Conservation (phyloP, 2,113 vertebrate genomes). For the Coregonus clupeaformis region DNA sequence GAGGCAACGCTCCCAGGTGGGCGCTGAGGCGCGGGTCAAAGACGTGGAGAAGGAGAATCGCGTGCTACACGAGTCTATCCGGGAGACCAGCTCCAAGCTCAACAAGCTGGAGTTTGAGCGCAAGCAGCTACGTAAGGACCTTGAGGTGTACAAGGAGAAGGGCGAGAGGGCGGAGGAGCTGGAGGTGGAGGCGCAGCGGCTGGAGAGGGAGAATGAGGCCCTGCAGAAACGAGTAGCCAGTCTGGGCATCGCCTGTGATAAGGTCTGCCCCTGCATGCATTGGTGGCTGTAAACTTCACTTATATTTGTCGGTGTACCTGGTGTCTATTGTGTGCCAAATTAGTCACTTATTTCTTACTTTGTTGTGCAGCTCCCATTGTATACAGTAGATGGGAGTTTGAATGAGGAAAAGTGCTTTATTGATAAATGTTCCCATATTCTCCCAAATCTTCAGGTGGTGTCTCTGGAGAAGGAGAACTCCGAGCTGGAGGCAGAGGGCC, state of each 20-base stretch:
- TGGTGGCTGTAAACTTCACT: not conserved
- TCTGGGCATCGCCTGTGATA: slow-evolving; percentile 92
- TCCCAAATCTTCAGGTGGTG: slow-evolving; percentile 63
- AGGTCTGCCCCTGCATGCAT: slow-evolving; percentile 53
- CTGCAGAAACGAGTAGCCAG: slow-evolving; percentile 91
- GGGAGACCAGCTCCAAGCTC: slow-evolving; percentile 90
- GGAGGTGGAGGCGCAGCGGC: slow-evolving; percentile 82
- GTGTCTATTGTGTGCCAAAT: not conserved
- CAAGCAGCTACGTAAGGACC: slow-evolving; percentile 89
- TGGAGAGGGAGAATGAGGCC: slow-evolving; percentile 89
- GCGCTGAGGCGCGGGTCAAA: slow-evolving; percentile 91
- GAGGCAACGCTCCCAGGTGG: slow-evolving; percentile 90
- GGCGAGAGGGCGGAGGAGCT: slow-evolving; percentile 90
- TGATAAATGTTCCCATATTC: not conserved
- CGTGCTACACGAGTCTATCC: slow-evolving; percentile 93
- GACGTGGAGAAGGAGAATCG: slow-evolving; percentile 97
- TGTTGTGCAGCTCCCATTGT: no score
- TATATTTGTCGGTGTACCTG: no score
- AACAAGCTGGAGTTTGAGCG: slow-evolving; percentile 95
- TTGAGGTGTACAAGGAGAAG: slow-evolving; percentile 90
- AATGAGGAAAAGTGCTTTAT: not conserved
- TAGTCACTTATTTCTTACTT: no score
- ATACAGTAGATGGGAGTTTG: no score
- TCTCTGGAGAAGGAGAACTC: slow-evolving; percentile 91
- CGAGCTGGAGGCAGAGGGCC: slow-evolving; percentile 87